Percentiles rank a stretch among this genome's conserved stretches.
Evolutionary conservation across 2,113 vertebrate species (phyloP).

Genomic region (Pachypanchax playfairii): DNA sequence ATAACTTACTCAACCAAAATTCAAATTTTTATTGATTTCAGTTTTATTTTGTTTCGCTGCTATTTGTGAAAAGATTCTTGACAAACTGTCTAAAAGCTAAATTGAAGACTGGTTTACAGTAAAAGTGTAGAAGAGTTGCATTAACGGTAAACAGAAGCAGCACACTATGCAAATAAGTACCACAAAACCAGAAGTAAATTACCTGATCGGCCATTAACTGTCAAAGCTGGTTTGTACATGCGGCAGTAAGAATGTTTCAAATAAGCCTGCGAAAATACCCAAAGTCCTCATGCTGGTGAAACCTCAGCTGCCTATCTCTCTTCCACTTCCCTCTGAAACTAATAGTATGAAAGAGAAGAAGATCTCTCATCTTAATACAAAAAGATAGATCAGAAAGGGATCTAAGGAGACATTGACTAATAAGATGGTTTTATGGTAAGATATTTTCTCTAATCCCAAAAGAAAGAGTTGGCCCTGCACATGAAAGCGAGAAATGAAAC

Average conservation of each 20-base stretch:
- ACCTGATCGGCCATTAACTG: background rate
- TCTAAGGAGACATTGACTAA: background rate
- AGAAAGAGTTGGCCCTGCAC: background rate
- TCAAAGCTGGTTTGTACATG: slow-evolving; percentile 7
- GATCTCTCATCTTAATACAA: background rate
- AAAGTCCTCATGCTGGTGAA: slow-evolving; percentile 8
- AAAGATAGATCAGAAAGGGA: background rate
- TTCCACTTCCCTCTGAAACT: slow-evolving; percentile 44
- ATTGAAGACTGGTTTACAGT: background rate
- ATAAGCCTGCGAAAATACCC: slow-evolving; percentile 17
- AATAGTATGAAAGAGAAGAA: background rate
- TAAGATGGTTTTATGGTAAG: background rate
- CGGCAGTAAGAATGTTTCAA: slow-evolving; percentile 11
- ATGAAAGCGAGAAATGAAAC: slow-evolving; percentile 67
- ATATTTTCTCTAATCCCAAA: background rate
- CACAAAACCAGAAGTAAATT: background rate
- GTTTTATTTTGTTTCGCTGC: background rate
- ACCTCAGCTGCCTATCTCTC: slow-evolving; percentile 29
- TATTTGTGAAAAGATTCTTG: background rate
- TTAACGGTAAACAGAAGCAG: background rate
- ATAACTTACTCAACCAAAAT: too few species aligned
- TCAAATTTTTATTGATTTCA: too few species aligned
- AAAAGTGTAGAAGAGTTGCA: background rate
- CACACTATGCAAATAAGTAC: background rate
- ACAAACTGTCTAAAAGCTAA: background rate